A percentile compares a stretch with the other conserved stretches of the same genome.
These are phyloP conservation scores for Gulo gulo DNA, from an alignment of 2,113 vertebrate species.

Conservation along the genomic window DNA sequence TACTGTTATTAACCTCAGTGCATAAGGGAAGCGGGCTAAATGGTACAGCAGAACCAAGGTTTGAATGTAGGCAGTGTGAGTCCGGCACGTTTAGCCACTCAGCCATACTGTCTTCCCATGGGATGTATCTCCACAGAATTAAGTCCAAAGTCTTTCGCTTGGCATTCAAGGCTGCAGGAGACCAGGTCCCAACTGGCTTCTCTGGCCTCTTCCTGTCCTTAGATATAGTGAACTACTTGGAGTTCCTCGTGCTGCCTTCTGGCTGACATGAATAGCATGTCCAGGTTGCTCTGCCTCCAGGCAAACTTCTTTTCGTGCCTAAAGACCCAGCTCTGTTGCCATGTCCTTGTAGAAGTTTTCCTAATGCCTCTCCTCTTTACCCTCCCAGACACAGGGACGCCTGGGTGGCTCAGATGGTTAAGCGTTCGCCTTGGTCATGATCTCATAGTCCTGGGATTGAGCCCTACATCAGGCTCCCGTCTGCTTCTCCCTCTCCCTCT, in stretches of 20 bases:
- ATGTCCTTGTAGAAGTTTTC: neutral
- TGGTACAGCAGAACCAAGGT: neutral
- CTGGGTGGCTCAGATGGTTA: neutral
- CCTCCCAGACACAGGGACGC: neutral
- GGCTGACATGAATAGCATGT: neutral
- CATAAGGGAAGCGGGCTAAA: neutral
- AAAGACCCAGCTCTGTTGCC: neutral
- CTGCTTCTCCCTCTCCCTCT: neutral
- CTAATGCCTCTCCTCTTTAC: neutral
- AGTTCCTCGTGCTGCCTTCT: neutral
- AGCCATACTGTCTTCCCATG: neutral
- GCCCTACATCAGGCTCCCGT: neutral
- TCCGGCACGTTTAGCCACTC: neutral
- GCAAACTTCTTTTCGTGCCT: neutral
- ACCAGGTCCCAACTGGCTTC: neutral
- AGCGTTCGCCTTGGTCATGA: neutral
- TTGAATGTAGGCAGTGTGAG: neutral
- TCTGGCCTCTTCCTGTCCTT: neutral
- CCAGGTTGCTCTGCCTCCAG: neutral
- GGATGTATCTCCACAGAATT: neutral
- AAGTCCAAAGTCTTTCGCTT: neutral
- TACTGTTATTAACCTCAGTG: slow-evolving; percentile 54
- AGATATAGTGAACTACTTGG: neutral
- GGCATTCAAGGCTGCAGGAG: neutral
- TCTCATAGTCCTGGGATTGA: neutral